Evolutionary conservation across 1,140 invertebrate genomes (phyloP), one percentile per base, ranked within the genome.

Genomic region (Papilio glaucus): DNA sequence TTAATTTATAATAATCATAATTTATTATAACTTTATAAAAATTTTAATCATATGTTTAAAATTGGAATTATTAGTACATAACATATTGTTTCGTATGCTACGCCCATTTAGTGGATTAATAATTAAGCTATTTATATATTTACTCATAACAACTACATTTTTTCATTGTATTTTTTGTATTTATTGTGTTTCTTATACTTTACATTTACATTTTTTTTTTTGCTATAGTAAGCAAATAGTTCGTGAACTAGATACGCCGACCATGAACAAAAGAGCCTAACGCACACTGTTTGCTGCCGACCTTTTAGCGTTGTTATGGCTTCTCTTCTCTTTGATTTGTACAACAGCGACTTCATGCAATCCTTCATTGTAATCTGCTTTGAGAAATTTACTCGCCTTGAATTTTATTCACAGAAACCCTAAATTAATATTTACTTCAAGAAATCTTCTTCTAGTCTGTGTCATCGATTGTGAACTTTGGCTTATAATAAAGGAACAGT

Each of bases 251-350:
- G 21, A 57, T 57, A 26, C 21, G 10, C 49, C 24, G 49, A 57
- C 49, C 49, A 57, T 57, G 49, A 57, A 57, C 49, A 57, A 57
- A 57, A 24, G 49, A 57, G 49, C 18, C 49, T 57, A 57, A 18
- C 21, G 3, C 24, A 24, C 21, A 57, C 18, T 57, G 12, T 57
- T 57, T 10, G 13, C 49, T 26, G 49, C 21, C 49, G 49, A 53
- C 49, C 49, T 21, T 26, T 21, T 57, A 26, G 49, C 49, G 49
- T 57, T 57, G 49, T 24, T 57, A 57, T 21, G 49, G 49, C 49
- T 57, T 57, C 49, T 26, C 49, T 57, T 57, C 24, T 9, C 24
- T 57, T 57, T 57, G 49, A n/a, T n/a, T n/a, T n/a, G n/a, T n/a
- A n/a, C 18, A 26, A 57, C 21, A 57, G 4, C 49, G 21, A 57